Evolutionary conservation across 2,888 invertebrate genomes (phyloP).

Genomic region (Parnassius orleans): DNA sequence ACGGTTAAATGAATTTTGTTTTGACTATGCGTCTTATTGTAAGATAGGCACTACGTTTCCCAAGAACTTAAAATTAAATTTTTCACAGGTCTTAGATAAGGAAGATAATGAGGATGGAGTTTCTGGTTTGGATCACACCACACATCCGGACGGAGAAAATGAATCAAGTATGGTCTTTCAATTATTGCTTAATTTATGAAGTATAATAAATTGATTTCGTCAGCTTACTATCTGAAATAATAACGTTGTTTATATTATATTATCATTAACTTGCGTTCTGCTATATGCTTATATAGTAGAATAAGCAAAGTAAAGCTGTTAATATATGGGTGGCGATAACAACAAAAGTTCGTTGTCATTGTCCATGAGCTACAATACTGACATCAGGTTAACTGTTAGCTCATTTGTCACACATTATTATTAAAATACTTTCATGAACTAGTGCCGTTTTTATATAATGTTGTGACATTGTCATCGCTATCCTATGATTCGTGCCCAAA

Average conservation of each 20-base stretch:
- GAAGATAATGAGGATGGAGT: constrained; percentile 75
- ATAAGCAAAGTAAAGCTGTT: constrained; percentile 6
- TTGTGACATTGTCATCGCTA: too few relatives aligned
- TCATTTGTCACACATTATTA: too few relatives aligned
- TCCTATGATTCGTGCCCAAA: background rate
- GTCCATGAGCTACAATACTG: too few relatives aligned
- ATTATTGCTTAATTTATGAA: background rate
- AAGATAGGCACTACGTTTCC: too few relatives aligned
- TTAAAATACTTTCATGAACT: too few relatives aligned
- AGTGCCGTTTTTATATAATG: too few relatives aligned
- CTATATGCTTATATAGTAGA: constrained; percentile 4
- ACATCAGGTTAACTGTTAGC: too few relatives aligned
- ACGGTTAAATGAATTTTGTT: too few relatives aligned
- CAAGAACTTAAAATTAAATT: constrained; percentile 3
- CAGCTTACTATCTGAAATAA: background rate
- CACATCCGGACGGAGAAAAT: constrained; percentile 72
- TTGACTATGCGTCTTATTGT: too few relatives aligned
- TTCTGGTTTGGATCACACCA: constrained; percentile 65
- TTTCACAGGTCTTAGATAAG: constrained; percentile 71
- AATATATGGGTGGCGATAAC: background rate
- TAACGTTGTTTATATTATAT: background rate
- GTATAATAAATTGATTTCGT: too few relatives aligned
- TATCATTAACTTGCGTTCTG: background rate
- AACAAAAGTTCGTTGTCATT: too few relatives aligned
- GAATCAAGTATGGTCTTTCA: constrained; percentile 56